These are phyloP conservation scores for Alouatta palliata DNA, from an alignment of 2,113 vertebrate genomes.

Conservation along the genomic window DNA sequence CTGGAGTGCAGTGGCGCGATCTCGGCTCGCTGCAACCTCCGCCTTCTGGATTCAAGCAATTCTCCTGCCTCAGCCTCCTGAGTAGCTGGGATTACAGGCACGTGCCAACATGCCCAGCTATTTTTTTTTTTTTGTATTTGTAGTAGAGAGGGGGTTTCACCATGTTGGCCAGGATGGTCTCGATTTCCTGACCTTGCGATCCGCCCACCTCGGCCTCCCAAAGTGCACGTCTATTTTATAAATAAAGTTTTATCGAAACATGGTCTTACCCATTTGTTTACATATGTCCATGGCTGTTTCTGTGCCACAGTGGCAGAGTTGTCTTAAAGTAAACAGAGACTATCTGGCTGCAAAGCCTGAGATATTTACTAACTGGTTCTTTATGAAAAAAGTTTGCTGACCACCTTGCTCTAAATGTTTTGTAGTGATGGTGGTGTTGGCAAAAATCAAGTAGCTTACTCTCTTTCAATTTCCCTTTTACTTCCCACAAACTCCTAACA, in stretches of 20 bases:
- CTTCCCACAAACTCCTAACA: neutral
- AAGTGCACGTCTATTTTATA: neutral
- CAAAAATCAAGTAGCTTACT: neutral
- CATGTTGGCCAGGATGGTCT: too few species aligned
- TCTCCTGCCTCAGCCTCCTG: too few species aligned
- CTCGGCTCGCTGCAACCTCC: too few species aligned
- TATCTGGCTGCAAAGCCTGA: neutral
- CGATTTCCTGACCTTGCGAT: too few species aligned
- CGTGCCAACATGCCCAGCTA: too few species aligned
- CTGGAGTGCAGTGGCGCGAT: too few species aligned
- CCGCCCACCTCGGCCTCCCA: too few species aligned
- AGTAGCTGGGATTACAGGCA: too few species aligned
- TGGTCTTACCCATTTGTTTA: neutral
- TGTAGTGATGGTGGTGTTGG: neutral
- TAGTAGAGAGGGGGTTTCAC: too few species aligned
- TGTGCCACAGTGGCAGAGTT: neutral
- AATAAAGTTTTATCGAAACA: constrained; percentile 1
- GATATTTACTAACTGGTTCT: neutral
- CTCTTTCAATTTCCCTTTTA: neutral
- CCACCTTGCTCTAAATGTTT: neutral
- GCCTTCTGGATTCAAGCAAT: too few species aligned
- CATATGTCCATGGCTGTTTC: neutral
- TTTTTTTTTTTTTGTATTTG: too few species aligned
- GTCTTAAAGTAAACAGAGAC: neutral
- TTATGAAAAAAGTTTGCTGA: neutral